These are phyloP conservation scores for Theocolax elegans DNA, from an alignment of 1,140 invertebrate genomes.

Conservation along the genomic window DNA sequence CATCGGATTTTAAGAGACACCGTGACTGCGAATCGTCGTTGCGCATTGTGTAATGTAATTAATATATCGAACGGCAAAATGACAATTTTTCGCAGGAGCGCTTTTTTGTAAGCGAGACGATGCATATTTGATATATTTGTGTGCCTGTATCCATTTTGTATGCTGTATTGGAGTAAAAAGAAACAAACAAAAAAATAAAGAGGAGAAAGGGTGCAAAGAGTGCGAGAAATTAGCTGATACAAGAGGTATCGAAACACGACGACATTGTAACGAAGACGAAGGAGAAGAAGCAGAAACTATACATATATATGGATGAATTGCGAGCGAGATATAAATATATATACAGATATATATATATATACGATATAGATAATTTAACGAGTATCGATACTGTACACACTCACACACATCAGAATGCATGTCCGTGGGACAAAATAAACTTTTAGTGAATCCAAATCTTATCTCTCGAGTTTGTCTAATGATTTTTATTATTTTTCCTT, in stretches of 20 bases:
- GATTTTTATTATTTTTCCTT: too few relatives aligned
- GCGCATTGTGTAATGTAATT: too few relatives aligned
- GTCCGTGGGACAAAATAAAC: slow-evolving; percentile 62
- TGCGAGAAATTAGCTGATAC: too few relatives aligned
- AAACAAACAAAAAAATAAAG: too few relatives aligned
- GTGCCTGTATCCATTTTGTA: slow-evolving; percentile 67
- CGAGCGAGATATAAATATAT: slow-evolving; percentile 52
- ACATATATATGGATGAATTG: slow-evolving; percentile 35
- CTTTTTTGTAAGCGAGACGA: too few relatives aligned
- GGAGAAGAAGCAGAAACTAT: slow-evolving; percentile 48
- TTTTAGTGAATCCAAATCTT: slow-evolving; percentile 61
- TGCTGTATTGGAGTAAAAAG: slow-evolving; percentile 61
- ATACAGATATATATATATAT: slow-evolving; percentile 61
- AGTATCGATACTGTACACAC: slow-evolving; percentile 59
- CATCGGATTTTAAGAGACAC: neutral
- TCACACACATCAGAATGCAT: slow-evolving; percentile 49
- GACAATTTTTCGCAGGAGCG: too few relatives aligned
- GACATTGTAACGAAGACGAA: neutral
- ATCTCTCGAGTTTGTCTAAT: too few relatives aligned
- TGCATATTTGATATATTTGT: slow-evolving; percentile 68
- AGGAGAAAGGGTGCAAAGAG: too few relatives aligned
- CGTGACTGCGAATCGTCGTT: neutral
- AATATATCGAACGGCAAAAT: too few relatives aligned
- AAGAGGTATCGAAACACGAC: too few relatives aligned
- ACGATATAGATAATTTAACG: slow-evolving; percentile 59